Percentiles rank a stretch among this genome's conserved stretches.
phyloP scores from a whole-genome alignment of 23 tunicate genomes.

The Aplidium turbinatum region DNA sequence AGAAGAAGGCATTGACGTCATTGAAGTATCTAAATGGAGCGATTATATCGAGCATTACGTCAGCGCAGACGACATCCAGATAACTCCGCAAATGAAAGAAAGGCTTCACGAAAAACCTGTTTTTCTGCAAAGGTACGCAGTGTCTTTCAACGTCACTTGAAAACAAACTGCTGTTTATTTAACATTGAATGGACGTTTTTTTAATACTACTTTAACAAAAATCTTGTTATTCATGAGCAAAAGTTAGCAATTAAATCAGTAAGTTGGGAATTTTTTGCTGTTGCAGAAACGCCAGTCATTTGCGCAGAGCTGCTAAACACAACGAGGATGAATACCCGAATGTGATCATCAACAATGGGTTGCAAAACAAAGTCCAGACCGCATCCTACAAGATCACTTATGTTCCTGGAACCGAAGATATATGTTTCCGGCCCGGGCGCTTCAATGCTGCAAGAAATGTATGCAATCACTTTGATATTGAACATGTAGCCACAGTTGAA shows the following conservation, averaged over 20 bases:
- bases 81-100: conserved; percentile 36
- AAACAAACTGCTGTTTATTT: too few relatives aligned
- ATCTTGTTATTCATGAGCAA: too few relatives aligned
- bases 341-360: conserved; percentile 32
- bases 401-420: conserved; percentile 64
- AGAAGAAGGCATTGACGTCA: conserved; percentile 52
- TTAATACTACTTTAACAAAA: too few relatives aligned
- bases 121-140: conserved; percentile 55
- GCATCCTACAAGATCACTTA: conserved; percentile 58
- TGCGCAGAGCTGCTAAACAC: conserved; percentile 38
- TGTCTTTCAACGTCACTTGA: too few relatives aligned
- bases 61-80: conserved; percentile 36
- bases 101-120: conserved; percentile 51
- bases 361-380: conserved; percentile 45
- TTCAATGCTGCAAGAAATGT: conserved; percentile 31
- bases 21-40: conserved; percentile 72
- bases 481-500: background rate
- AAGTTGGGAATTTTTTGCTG: background rate
- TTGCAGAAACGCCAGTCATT: conserved; percentile 38
- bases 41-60: conserved; percentile 82
- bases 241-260: too few relatives aligned
- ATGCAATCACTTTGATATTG: background rate
- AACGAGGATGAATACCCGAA: conserved; percentile 33
- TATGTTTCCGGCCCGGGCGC: conserved; percentile 44
- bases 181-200: too few relatives aligned